Conservation (phyloP, 2,797 vertebrate species). For the Artibeus jamaicensis region DNA sequence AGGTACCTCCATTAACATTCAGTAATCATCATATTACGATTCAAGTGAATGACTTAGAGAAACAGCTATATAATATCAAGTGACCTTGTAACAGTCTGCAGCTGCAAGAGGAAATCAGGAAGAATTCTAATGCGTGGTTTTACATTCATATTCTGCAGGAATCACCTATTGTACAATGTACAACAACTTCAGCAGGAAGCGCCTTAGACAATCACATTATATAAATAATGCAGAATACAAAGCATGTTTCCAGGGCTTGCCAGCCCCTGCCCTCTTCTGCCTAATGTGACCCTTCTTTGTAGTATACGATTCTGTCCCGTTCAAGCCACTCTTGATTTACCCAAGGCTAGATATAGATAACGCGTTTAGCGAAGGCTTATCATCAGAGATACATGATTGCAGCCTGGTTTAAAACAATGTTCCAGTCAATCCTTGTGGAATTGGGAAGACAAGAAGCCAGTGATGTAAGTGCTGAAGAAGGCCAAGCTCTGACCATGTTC, state of each 20-base stretch:
- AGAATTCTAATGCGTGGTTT: slow-evolving; percentile 10
- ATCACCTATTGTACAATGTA: not conserved
- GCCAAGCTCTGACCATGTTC: not conserved
- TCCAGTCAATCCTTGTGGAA: not conserved
- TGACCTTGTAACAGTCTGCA: not conserved
- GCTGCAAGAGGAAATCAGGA: not conserved
- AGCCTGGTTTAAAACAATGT: not conserved
- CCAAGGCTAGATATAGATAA: not conserved
- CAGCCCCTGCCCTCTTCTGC: not conserved
- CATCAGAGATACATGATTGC: not conserved
- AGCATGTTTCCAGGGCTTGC: not conserved
- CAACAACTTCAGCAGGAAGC: not conserved
- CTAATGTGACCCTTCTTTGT: not conserved
- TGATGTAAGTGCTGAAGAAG: not conserved
- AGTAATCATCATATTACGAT: not conserved
- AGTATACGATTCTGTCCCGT: not conserved
- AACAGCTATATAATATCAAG: slow-evolving; percentile 10
- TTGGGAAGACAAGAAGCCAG: not conserved
- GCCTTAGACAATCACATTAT: not conserved
- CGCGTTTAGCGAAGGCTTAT: not conserved
- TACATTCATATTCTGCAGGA: slow-evolving; percentile 30
- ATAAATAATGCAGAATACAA: not conserved
- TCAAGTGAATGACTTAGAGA: slow-evolving; percentile 25
- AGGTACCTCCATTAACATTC: not conserved
- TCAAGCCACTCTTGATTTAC: not conserved